phyloP scores from a whole-genome alignment of 2,888 invertebrate genomes.

The Trachelus stipa region DNA sequence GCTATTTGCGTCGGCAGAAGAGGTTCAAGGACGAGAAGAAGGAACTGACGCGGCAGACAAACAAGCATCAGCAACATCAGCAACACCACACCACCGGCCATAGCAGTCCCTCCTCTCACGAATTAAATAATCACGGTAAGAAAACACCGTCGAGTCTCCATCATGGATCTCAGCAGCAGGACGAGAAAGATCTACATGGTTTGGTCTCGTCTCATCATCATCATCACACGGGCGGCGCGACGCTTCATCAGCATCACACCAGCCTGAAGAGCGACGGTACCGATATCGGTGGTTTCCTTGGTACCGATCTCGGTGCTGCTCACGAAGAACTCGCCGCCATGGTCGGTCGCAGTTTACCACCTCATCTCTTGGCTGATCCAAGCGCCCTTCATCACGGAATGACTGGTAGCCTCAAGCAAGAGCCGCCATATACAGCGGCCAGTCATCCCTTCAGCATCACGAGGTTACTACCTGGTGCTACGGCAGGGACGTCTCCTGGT shows the following conservation, averaged over 20 bases:
- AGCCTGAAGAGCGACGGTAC: constrained; percentile 50
- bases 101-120: constrained; percentile 60
- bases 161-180: constrained; percentile 57
- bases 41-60: constrained; percentile 82
- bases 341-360: constrained; percentile 75
- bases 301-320: constrained; percentile 56
- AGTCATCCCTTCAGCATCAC: constrained; percentile 96
- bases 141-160: constrained; percentile 68
- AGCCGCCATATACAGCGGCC: constrained; percentile 83
- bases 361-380: constrained; percentile 62
- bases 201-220: constrained; percentile 77
- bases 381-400: constrained; percentile 71
- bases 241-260: constrained; percentile 34
- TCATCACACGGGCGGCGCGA: constrained; percentile 47
- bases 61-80: constrained; percentile 74
- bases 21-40: constrained; percentile 98
- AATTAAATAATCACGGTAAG: constrained; percentile 64
- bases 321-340: constrained; percentile 76
- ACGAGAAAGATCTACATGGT: constrained; percentile 73
- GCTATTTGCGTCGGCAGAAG: constrained; percentile 95
- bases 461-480: constrained; percentile 88
- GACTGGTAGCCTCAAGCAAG: constrained; percentile 81
- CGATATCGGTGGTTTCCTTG: constrained; percentile 60
- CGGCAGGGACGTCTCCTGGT: constrained; percentile 71
- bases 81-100: constrained; percentile 65